Conservation (phyloP, 2,113 vertebrate genomes). For the Scytalopus superciliaris region DNA sequence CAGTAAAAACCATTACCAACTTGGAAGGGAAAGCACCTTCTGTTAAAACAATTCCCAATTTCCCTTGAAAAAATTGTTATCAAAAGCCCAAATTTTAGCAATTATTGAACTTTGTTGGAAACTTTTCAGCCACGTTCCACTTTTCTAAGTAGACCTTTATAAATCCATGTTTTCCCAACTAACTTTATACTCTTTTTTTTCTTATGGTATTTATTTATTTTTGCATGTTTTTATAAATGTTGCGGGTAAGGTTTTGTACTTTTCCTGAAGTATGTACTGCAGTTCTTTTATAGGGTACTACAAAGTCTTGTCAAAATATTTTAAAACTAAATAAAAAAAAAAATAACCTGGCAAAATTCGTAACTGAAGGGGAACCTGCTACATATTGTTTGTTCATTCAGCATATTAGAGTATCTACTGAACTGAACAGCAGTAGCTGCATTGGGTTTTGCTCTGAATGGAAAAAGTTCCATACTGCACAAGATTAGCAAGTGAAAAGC, state of each 20-base stretch:
- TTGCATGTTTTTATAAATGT: not conserved
- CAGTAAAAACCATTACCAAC: not conserved
- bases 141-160: not conserved
- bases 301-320: not conserved
- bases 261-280: not conserved
- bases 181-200: not conserved
- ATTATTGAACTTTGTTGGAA: not conserved
- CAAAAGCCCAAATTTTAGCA: not conserved
- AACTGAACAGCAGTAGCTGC: not conserved
- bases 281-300: not conserved
- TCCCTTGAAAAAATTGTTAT: not conserved
- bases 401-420: not conserved
- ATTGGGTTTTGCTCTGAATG: not conserved
- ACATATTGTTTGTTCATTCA: not conserved
- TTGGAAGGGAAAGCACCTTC: not conserved
- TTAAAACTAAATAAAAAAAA: not conserved
- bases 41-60: not conserved
- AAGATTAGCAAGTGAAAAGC: not conserved
- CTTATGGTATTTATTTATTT: not conserved
- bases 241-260: not conserved
- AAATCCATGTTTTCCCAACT: not conserved
- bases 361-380: not conserved
- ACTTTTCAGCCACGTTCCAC: not conserved
- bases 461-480: not conserved
- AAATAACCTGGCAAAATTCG: not conserved